Percentiles rank a stretch among this genome's conserved stretches.
Evolutionary conservation across 1,140 invertebrate species (phyloP).

Genomic region (Bombyx mori): DNA sequence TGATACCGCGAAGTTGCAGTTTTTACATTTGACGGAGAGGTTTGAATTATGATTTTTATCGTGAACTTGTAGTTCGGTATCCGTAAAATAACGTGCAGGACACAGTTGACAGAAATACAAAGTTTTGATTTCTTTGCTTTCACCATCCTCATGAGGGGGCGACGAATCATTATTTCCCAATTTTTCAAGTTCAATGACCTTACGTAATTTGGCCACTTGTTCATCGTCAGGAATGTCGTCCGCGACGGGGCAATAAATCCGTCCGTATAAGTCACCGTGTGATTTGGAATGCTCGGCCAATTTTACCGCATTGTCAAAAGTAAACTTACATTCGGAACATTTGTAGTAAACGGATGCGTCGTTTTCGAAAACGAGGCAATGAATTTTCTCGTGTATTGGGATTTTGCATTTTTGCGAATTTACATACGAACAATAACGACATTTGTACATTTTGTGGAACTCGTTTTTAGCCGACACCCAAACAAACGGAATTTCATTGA

Average conservation of each 20-base stretch:
- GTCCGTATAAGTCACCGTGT: conserved; percentile 79
- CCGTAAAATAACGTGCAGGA: conserved; percentile 78
- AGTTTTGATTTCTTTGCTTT: conserved; percentile 50
- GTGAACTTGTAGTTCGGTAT: conserved; percentile 79
- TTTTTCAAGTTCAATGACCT: conserved; percentile 57
- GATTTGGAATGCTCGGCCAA: conserved; percentile 85
- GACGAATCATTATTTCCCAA: conserved; percentile 23
- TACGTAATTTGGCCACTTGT: conserved; percentile 76
- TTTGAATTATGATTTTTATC: conserved; percentile 77
- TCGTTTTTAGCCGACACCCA: conserved; percentile 81
- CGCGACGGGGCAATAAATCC: conserved; percentile 80
- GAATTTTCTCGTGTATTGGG: conserved; percentile 89
- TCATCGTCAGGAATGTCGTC: conserved; percentile 74
- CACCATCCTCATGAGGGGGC: conserved; percentile 33
- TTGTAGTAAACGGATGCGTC: conserved; percentile 60
- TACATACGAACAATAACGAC: conserved; percentile 87
- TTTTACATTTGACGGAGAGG: conserved; percentile 78
- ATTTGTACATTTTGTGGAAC: conserved; percentile 89
- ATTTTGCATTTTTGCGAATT: conserved; percentile 85
- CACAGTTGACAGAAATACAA: conserved; percentile 78
- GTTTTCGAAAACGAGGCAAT: conserved; percentile 71
- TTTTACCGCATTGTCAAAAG: conserved; percentile 81
- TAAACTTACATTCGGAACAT: conserved; percentile 87
- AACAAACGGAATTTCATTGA: conserved; percentile 75
- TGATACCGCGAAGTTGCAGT: conserved; percentile 84